A percentile compares a stretch with the other conserved stretches of the same genome.
Conservation (phyloP, 2,888 invertebrate species). For the Mylabris sibirica region DNA sequence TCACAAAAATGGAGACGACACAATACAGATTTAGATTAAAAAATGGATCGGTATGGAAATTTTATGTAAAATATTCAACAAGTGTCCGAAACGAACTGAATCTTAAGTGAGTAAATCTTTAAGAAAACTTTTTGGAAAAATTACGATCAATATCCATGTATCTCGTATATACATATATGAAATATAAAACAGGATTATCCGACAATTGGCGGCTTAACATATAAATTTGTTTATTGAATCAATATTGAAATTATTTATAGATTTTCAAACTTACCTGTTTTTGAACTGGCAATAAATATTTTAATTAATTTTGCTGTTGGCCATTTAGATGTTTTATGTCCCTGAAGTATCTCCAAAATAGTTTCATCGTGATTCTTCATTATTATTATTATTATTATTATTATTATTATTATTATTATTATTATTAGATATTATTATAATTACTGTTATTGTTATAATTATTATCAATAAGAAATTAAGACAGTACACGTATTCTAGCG, state of each 20-base stretch:
- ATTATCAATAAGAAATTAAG: too few relatives aligned
- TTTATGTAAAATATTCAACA: slow-evolving; percentile 10
- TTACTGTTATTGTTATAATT: too few relatives aligned
- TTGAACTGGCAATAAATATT: slow-evolving; percentile 60
- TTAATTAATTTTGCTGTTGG: slow-evolving; percentile 59
- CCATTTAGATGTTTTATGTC: slow-evolving; percentile 60
- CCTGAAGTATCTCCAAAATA: slow-evolving; percentile 61
- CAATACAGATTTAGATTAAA: background rate
- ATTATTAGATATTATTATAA: too few relatives aligned
- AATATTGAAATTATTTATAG: background rate
- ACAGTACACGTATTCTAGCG: slow-evolving; percentile 26
- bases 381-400: slow-evolving; percentile 23
- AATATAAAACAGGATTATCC: too few relatives aligned
- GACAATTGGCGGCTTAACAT: too few relatives aligned
- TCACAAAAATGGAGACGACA: background rate
- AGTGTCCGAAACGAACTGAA: background rate
- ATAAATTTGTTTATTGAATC: background rate
- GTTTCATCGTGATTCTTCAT: slow-evolving; percentile 63
- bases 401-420: slow-evolving; percentile 33
- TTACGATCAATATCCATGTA: background rate
- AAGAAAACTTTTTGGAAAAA: background rate
- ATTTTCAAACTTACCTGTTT: slow-evolving; percentile 53
- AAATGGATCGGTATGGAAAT: background rate
- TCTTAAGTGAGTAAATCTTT: background rate
- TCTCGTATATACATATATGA: background rate